phyloP scores from a whole-genome alignment of 2,113 vertebrate genomes.

The Oryzias celebensis region DNA sequence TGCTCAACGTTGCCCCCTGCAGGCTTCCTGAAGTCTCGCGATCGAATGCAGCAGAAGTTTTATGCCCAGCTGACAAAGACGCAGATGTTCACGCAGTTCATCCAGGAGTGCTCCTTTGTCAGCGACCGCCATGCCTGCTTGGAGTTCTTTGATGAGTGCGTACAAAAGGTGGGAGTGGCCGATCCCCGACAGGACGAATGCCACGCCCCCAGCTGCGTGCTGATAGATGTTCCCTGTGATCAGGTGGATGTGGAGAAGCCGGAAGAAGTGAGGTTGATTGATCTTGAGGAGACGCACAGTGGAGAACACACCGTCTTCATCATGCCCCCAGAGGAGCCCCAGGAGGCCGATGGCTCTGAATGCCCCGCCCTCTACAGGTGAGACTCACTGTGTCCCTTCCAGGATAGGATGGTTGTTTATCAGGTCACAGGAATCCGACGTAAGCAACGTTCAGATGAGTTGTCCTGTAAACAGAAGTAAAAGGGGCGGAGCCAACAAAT shows the following conservation, averaged over 20 bases:
- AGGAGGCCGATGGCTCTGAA: slow-evolving; percentile 78
- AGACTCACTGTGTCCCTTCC: too few relatives aligned
- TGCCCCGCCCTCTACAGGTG: slow-evolving; percentile 83
- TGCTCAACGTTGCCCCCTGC: background rate
- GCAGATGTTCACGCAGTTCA: slow-evolving; percentile 95
- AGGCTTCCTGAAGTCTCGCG: slow-evolving; percentile 92
- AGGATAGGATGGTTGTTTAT: too few relatives aligned
- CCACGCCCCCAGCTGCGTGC: accelerated
- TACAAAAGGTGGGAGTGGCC: slow-evolving; percentile 81
- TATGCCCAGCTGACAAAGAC: slow-evolving; percentile 86
- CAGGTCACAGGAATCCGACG: too few relatives aligned
- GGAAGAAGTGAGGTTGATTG: slow-evolving; percentile 81
- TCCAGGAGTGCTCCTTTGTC: slow-evolving; percentile 94
- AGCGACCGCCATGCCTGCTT: slow-evolving; percentile 87
- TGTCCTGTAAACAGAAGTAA: too few relatives aligned
- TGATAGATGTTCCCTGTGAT: background rate
- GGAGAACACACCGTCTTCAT: slow-evolving; percentile 94
- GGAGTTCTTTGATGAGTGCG: slow-evolving; percentile 92
- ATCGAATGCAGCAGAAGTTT: slow-evolving; percentile 87
- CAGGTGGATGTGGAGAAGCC: slow-evolving; percentile 90
- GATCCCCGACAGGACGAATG: background rate
- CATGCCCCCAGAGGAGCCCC: slow-evolving; percentile 88
- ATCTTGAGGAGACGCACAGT: slow-evolving; percentile 85
- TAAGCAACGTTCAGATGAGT: too few relatives aligned
- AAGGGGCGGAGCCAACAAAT: too few relatives aligned